Base-by-base conservation (phyloP, 2,888 invertebrate species). In the Ormyrus thymus region DNA sequence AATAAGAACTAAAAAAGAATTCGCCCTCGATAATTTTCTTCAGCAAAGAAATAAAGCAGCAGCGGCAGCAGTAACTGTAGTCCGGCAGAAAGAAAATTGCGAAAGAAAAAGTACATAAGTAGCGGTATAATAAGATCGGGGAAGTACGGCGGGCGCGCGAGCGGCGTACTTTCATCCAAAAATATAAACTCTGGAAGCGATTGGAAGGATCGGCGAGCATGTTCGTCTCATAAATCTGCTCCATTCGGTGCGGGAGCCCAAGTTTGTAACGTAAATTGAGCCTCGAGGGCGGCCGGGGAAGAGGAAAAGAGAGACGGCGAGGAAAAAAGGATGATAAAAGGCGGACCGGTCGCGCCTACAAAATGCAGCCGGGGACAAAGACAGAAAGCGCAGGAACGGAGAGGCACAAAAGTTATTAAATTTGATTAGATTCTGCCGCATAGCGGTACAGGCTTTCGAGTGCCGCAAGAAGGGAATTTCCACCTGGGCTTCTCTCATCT, bases 341-440 rank as follows among this genome's bases (percentile, higher is more conserved):
- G 51, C 29, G 46, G 46, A 56, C 15, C 48, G 56, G 10, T 62
- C 58, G 65, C 29, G 51, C 68, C 70, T 65, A 75, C 69, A 76
- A 71, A 74, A 59, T 66, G 80, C 76, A 81, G 71, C 73, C 83
- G 82, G 80, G 78, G 71, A 68, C 10, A 53, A 45, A 50, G 76
- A 48, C 48, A 75, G 56, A 43, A 59, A 13, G 46, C 3, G 45
- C 1, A 15, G 9, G 9, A 45, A 66, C 48, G 15, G 58, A 84
- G 83, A 83, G 84, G 85, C 84, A 86, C 86, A 86, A 88, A 89
- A 89, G 89, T 88, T 89, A 88, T 89, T 88, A 88, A 88, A 89
- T 89, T 89, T 88, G 87, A 89, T 89, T 89, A 88, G 87, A 87
- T 84, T 87, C 81, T 82, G 84, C 84, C 84, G 86, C 85, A 85